A percentile compares a stretch with the other conserved stretches of the same genome.
These are phyloP conservation scores for Athrips mouffetella DNA, from an alignment of 2,888 invertebrate genomes.

Conservation along the genomic window DNA sequence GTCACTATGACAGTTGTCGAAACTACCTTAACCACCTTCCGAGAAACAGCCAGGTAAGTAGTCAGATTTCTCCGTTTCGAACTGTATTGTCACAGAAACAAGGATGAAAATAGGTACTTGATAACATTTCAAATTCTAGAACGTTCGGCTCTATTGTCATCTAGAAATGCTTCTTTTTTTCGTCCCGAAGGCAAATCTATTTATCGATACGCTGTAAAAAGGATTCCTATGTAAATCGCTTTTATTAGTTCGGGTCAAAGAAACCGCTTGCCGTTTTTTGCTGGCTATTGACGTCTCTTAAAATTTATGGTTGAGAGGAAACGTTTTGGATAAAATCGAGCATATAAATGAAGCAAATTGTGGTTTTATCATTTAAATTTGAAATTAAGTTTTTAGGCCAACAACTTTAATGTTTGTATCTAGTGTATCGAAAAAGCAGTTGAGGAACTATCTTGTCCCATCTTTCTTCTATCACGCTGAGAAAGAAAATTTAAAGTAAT, in stretches of 20 bases:
- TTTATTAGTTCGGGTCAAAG: conserved; percentile 44
- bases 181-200: conserved; percentile 50
- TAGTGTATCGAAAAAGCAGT: too few species aligned
- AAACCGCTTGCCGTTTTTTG: conserved; percentile 42
- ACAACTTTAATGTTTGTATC: too few species aligned
- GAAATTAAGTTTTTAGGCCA: not conserved
- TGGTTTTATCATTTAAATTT: not conserved
- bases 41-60: not conserved
- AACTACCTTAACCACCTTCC: not conserved
- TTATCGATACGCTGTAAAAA: conserved; percentile 52
- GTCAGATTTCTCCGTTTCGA: not conserved
- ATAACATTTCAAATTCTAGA: conserved; percentile 25
- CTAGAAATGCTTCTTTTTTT: conserved; percentile 36
- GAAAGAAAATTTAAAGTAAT: conserved; percentile 5
- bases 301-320: conserved; percentile 35
- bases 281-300: conserved; percentile 22
- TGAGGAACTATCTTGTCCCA: not conserved
- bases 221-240: conserved; percentile 58
- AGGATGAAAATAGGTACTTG: not conserved
- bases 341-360: not conserved
- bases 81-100: not conserved
- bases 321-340: not conserved
- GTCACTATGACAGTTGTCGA: conserved; percentile 12
- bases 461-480: not conserved
- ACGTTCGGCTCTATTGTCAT: conserved; percentile 30